These are phyloP conservation scores for Calcarius lapponicus DNA, from an alignment of 2,797 vertebrate species.

Conservation along the genomic window DNA sequence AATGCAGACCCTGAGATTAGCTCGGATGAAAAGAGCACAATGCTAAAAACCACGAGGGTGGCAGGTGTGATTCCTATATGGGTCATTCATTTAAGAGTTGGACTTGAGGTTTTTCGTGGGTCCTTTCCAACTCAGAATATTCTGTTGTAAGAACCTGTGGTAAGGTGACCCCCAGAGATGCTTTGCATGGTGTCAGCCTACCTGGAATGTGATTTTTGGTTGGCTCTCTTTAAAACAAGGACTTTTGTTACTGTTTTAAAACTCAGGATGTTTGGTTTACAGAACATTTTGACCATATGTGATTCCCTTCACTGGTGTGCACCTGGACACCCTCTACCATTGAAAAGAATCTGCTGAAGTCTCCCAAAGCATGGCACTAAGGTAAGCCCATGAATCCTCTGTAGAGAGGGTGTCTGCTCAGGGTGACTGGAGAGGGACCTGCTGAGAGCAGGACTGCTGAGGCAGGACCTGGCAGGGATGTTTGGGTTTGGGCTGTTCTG, in stretches of 20 bases:
- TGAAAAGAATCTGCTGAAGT: background rate
- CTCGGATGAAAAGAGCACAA: accelerated
- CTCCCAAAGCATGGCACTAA: background rate
- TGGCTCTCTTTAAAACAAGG: background rate
- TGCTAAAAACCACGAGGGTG: background rate
- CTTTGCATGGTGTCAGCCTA: background rate
- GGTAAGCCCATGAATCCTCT: background rate
- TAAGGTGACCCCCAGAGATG: background rate
- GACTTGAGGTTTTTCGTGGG: background rate
- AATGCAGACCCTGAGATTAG: background rate
- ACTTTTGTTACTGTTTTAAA: background rate
- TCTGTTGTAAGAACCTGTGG: background rate
- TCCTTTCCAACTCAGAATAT: background rate
- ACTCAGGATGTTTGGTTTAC: background rate
- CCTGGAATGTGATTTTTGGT: background rate
- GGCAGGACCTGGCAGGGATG: background rate
- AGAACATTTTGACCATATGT: background rate
- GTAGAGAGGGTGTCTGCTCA: background rate
- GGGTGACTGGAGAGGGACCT: background rate
- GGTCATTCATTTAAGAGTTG: background rate
- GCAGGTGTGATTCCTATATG: background rate
- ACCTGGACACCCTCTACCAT: background rate
- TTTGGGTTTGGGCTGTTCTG: background rate
- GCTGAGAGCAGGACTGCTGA: background rate
- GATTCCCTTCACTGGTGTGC: background rate